Conservation (phyloP, 2,113 vertebrate species). For the Takifugu flavidus region DNA sequence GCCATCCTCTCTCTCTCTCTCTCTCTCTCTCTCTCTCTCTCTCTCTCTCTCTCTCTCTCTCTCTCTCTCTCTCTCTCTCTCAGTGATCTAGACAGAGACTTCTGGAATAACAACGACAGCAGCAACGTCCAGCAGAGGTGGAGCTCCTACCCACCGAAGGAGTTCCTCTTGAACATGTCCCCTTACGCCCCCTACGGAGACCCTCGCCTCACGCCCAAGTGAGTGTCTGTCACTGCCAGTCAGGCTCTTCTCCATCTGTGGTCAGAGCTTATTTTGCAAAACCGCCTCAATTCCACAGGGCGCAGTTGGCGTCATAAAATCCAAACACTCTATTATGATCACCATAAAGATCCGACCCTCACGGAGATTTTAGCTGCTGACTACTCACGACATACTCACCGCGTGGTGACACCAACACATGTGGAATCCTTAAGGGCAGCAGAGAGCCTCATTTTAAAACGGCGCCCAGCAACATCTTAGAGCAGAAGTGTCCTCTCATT, state of each 20-base stretch:
- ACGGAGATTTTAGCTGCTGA: neutral
- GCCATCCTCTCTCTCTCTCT: neutral
- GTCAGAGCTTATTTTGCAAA: conserved; percentile 19
- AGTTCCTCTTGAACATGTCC: conserved; percentile 99
- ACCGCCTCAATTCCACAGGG: neutral
- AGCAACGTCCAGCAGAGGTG: conserved; percentile 99
- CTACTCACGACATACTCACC: neutral
- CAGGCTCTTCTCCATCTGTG: conserved; percentile 63
- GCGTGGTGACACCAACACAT: conserved; percentile 28
- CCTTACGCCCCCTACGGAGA: conserved; percentile 98
- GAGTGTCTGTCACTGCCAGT: conserved; percentile 85
- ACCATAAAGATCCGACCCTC: conserved; percentile 1
- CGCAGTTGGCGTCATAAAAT: neutral
- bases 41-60: conserved; percentile 47
- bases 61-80: conserved; percentile 68
- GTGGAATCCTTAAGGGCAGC: conserved; percentile 18
- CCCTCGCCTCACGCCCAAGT: conserved; percentile 99
- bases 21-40: conserved; percentile 3
- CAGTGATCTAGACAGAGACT: conserved; percentile 99
- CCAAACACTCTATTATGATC: neutral
- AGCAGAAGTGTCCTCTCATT: conserved; percentile 43
- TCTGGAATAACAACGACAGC: conserved; percentile 99
- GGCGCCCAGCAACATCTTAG: conserved; percentile 33
- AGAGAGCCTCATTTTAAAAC: conserved; percentile 37
- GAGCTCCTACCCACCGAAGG: conserved; percentile 99